Evolutionary conservation across 2,113 vertebrate genomes (phyloP), one percentile per base, ranked within the genome.

Genomic region (Microtus oregoni): DNA sequence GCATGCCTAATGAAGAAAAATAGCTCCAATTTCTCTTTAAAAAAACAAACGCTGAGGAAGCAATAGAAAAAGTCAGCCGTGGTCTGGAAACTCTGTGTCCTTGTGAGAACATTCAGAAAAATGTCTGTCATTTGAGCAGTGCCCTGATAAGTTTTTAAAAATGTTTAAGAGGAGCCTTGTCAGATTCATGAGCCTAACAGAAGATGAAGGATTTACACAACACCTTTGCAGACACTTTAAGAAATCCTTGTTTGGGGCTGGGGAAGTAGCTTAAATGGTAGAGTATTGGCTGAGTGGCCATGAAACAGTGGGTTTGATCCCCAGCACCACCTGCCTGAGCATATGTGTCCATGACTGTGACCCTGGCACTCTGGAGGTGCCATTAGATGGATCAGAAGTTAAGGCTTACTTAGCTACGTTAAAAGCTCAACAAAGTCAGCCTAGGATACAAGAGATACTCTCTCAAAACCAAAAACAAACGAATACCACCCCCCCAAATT

Each of bases 1-100:
- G 41, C 77, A 87, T 15, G 41, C 14, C 72, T 63, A 91, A 87
- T 85, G 52, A 93, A 96, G 92, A 83, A 96, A 94, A 95, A 93
- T 14, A 77, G 30, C 14, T 44, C 35, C 44, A 3, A n/a, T 88
- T 63, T 68, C 35, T 88, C 86, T 93, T 94, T 17, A 28, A 90
- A 90, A 90, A 96, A 92, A 41, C 12, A 61, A 58, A 68, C 70
- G 44, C 19, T 41, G 82, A 81, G 89, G 92, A 94, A 96, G 47
- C 55, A 77, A 63, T 47, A 86, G 17, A 63, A 88, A 88, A 85
- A 87, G 83, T 81, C 85, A 94, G 26, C 68, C 68, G 44, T 24
- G 52, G 13, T 92, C 63, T 89, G 67, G 87, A 93, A 92, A 41
- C 76, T 81, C 77, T 79, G 41, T 78, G 47, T 87, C 75, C 24